Evolutionary conservation across 2,888 invertebrate species (phyloP), one percentile per base, ranked within the genome.

Genomic region (Cosmorhoe ocellata): DNA sequence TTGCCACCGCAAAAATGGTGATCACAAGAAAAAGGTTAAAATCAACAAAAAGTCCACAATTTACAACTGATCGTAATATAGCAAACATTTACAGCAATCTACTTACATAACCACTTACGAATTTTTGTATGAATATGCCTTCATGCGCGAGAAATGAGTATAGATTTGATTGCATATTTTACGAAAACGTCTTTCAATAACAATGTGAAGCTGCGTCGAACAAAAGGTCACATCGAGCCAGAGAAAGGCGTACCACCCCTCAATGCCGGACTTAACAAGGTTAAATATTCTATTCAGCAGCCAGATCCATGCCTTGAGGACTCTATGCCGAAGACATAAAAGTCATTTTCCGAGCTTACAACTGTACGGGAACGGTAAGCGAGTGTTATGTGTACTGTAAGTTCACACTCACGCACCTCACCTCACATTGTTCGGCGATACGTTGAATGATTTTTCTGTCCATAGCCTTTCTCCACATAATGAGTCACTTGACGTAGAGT

Each of bases 401-500:
- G 70, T 72, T 69, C 67, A 64, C 73, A 72, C 75, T 74, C 75
- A 81, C 74, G 71, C 73, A 66, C 66, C 67, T 64, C 73, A 66
- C 66, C 67, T 64, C 71, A 62, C 71, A 76, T 79, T 78, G 77
- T 81, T 74, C 64, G 66, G 47, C 51, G 61, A 62, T 58, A 67
- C 65, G 67, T 69, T 74, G 75, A 81, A 79, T 75, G 76, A 77
- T 81, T 82, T 76, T 79, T 76, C 74, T 76, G 77, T 76, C 77
- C 71, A 71, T 76, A 75, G 78, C 80, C 74, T 73, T 81, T 82
- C 81, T 81, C 77, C 78, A 71, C 79, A 79, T 86, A 86, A 88
- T 84, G 82, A 86, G 81, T 84, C 81, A 81, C 83, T 84, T 82
- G 86, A 82, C 80, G 83, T 76, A 82, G 81, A 82, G 84, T 81